A percentile compares a stretch with the other conserved stretches of the same genome.
These are phyloP conservation scores for Carduelis carduelis DNA, from an alignment of 2,797 vertebrate species.

Conservation along the genomic window DNA sequence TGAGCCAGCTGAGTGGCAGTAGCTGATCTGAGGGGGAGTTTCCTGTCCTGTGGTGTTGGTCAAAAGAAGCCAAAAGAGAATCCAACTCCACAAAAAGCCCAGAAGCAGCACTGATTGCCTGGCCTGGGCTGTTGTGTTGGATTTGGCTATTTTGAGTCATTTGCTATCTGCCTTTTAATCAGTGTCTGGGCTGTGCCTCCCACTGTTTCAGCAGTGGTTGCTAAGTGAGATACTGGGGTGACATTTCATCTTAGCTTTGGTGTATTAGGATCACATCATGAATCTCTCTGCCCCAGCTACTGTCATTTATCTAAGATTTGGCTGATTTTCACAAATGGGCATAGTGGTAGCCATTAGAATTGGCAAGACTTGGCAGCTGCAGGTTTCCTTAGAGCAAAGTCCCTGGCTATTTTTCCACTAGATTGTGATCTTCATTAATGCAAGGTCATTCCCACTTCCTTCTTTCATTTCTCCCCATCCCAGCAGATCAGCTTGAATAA, in stretches of 20 bases:
- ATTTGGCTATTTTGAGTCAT: background rate
- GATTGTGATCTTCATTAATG: slow-evolving; percentile 1
- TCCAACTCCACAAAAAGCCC: fast-evolving
- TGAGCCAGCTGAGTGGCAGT: background rate
- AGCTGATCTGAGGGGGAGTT: background rate
- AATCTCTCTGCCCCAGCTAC: background rate
- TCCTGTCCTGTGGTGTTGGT: background rate
- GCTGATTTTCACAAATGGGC: slow-evolving; percentile 20
- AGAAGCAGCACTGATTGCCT: background rate
- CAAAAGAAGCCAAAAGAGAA: background rate
- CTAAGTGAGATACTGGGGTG: background rate
- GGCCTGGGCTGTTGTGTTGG: background rate
- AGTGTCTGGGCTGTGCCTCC: background rate
- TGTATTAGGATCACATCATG: background rate
- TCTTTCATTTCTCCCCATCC: background rate
- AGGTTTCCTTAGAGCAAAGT: slow-evolving; percentile 30
- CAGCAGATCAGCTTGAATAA: background rate
- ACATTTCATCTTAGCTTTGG: background rate
- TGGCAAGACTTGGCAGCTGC: slow-evolving; percentile 35
- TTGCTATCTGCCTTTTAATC: background rate
- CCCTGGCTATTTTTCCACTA: background rate
- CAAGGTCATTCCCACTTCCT: slow-evolving; percentile 58
- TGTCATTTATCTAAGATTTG: slow-evolving; percentile 33
- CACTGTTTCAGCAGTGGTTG: background rate
- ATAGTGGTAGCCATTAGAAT: slow-evolving; percentile 55